These are phyloP conservation scores for Dendropsophus ebraccatus DNA, from an alignment of 2,113 vertebrate species.

Conservation along the genomic window DNA sequence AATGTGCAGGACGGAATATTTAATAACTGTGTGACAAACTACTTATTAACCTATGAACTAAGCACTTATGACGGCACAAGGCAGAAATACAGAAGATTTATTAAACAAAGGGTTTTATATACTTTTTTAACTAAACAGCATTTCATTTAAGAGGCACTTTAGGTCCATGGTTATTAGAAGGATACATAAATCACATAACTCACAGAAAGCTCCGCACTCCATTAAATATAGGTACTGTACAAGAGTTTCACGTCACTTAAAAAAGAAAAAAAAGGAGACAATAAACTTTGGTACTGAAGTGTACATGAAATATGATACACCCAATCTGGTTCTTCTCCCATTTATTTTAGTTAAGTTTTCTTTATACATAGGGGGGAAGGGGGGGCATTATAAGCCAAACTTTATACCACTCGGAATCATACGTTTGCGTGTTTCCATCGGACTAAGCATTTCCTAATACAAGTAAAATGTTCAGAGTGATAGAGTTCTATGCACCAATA, in stretches of 20 bases:
- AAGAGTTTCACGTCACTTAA: not conserved
- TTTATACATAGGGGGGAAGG: no score
- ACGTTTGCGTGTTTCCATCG: no score
- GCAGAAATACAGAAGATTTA: conserved; percentile 19
- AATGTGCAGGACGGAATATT: conserved; percentile 26
- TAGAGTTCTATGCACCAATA: no score
- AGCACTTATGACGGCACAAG: conserved; percentile 39
- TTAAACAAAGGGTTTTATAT: conserved; percentile 25
- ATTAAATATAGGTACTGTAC: not conserved
- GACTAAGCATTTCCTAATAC: no score
- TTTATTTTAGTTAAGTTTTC: no score
- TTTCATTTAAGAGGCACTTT: conserved; percentile 28
- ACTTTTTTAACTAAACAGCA: conserved; percentile 20
- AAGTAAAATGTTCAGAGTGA: no score
- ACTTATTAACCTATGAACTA: conserved; percentile 44
- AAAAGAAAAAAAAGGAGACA: not conserved
- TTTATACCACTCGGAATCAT: no score
- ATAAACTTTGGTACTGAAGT: not conserved
- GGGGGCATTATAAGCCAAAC: no score
- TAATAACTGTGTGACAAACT: conserved; percentile 52
- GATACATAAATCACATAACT: conserved; percentile 29
- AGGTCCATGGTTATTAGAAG: conserved; percentile 24
- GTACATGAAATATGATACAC: not conserved
- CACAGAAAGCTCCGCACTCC: conserved; percentile 9
- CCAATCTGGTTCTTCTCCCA: not conserved